Evolutionary conservation across 2,113 vertebrate species (phyloP).

Genomic region (Chlamydotis undulata): DNA sequence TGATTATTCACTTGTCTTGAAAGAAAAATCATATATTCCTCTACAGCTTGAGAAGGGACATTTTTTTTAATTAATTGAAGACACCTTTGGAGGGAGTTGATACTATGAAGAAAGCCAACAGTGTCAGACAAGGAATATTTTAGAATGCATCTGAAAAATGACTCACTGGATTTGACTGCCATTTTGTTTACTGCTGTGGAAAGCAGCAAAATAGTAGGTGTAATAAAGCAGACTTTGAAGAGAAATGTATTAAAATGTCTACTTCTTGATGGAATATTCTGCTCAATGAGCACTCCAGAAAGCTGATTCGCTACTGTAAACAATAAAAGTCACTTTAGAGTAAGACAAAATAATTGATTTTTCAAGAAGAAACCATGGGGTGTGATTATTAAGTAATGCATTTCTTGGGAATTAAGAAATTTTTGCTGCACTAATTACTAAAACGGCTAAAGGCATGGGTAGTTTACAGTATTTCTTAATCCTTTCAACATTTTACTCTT

Average conservation of each 20-base stretch:
- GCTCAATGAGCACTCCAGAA: background rate
- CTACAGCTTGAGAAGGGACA: background rate
- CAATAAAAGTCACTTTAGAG: background rate
- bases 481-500: background rate
- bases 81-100: background rate
- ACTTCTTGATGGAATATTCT: background rate
- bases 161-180: slow-evolving; percentile 13
- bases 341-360: background rate
- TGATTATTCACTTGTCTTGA: background rate
- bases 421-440: background rate
- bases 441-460: background rate
- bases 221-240: background rate
- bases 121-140: background rate
- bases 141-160: background rate
- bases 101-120: background rate
- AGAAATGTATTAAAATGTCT: background rate
- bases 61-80: background rate
- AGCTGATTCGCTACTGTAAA: background rate
- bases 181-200: slow-evolving; percentile 46
- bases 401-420: background rate
- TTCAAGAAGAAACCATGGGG: background rate
- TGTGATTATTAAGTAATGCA: background rate
- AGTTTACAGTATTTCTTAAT: background rate
- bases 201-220: background rate
- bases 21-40: background rate